Evolutionary conservation across 2,113 vertebrate species (phyloP), one percentile per base, ranked within the genome.

Genomic region (Sigmodon hispidus): DNA sequence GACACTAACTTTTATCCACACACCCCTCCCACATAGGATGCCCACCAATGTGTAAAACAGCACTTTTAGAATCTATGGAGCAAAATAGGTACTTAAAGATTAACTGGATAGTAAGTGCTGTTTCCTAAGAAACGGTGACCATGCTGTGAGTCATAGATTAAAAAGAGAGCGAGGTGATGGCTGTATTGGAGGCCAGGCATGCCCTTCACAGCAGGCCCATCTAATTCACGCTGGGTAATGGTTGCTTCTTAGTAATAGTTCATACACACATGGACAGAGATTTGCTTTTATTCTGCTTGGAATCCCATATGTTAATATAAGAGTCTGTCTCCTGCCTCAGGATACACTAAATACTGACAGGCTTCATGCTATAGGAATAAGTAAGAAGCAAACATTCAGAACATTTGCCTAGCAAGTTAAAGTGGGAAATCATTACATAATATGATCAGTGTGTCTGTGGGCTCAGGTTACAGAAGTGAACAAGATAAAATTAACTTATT

Each of bases 241-340:
- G 93, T 43, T 52, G 55, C 57, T 94, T 90, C 48, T 5, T 43
- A 43, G 83, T 36, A 65, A 97, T 95, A 89, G 93, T 31, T 40
- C 63, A 24, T 29, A 59, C 52, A 79, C 22, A 65, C 63, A 87
- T 29, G 87, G 61, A 7, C 55, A 31, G 22, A 61, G 48, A 45
- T 50, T 88, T 55, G 83, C 48, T 97, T 75, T 95, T 24, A 73
- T 97, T 85, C 12, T 79, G 55, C 77, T 92, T 86, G 69, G 21
- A 96, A 69, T 75, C 69, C 86, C 83, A 96, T 84, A 29, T 48
- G 70, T 65, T 63, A 89, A 94, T 61, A 40, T 55, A 16, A 89
- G 50, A 59, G 31, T 31, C 87, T 79, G 36, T 21, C n/a, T 45
- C 83, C 88, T 69, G 40, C 31, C 45, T 92, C 85, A 80, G 80